phyloP scores from a whole-genome alignment of 2,113 vertebrate species.

The Syrmaticus mikado region DNA sequence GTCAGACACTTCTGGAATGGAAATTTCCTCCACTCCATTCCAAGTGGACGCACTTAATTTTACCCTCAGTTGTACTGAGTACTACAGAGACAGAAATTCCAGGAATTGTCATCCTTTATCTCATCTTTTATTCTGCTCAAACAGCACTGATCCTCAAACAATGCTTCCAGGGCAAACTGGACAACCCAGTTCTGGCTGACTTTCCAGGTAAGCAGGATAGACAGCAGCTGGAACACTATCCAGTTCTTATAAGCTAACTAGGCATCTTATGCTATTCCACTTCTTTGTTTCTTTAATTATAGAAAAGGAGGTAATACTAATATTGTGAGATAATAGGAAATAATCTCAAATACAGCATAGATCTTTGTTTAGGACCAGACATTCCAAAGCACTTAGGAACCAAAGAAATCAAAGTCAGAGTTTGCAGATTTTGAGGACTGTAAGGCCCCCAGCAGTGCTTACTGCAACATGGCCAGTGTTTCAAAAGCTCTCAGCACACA shows the following conservation, averaged over 20 bases:
- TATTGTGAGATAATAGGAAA: constrained; percentile 7
- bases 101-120: background rate
- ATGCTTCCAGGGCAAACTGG: background rate
- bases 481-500: constrained; percentile 21
- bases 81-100: background rate
- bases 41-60: background rate
- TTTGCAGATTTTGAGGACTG: constrained; percentile 25
- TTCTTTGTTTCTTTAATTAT: background rate
- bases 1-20: background rate
- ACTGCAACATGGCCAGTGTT: constrained; percentile 37
- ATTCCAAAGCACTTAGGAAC: background rate
- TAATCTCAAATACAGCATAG: background rate
- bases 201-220: background rate
- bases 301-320: background rate
- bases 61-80: background rate
- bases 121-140: background rate
- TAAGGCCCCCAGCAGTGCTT: constrained; percentile 26
- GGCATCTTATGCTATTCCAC: background rate
- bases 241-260: background rate
- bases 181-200: background rate
- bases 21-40: background rate
- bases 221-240: background rate
- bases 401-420: constrained; percentile 54
- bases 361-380: constrained; percentile 14
- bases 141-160: background rate